Conservation (phyloP, 2,888 invertebrate genomes). For the Endomychus coccineus region DNA sequence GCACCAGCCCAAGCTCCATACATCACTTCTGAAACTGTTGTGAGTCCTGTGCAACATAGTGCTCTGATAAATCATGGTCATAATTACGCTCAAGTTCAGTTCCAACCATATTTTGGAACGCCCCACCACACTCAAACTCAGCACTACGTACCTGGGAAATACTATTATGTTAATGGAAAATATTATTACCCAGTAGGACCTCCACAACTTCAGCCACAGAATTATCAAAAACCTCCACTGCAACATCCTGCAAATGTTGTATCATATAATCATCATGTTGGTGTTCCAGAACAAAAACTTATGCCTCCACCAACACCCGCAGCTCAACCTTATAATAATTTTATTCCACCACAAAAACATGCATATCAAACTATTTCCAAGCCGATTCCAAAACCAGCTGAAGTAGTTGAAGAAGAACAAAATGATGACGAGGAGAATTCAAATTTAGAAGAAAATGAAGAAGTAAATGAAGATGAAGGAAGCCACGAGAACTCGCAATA, state of each 20-base stretch:
- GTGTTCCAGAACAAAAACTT: conserved; percentile 12
- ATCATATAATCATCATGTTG: conserved; percentile 8
- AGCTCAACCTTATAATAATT: conserved; percentile 20
- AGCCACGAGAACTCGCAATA: conserved; percentile 15
- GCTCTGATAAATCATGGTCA: conserved; percentile 26
- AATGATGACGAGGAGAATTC: conserved; percentile 19
- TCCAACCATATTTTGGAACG: conserved; percentile 22
- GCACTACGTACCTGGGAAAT: conserved; percentile 28
- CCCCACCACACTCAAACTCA: conserved; percentile 22
- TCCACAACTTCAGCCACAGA: conserved; percentile 6
- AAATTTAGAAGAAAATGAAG: conserved; percentile 19
- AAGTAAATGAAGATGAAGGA: conserved; percentile 19
- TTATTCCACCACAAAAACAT: conserved; percentile 23
- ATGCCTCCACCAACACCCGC: conserved; percentile 13
- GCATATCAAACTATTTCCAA: conserved; percentile 25
- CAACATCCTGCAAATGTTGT: conserved; percentile 8
- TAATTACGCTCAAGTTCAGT: conserved; percentile 24
- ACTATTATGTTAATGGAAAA: conserved; percentile 30
- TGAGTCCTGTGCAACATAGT: conserved; percentile 30
- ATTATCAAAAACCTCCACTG: conserved; percentile 8
- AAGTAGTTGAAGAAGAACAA: conserved; percentile 16
- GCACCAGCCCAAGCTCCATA: conserved; percentile 3
- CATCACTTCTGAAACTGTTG: conserved; percentile 24
- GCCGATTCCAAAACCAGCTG: conserved; percentile 19
- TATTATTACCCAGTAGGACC: conserved; percentile 20